Evolutionary conservation across 1,140 invertebrate species (phyloP), one percentile per base, ranked within the genome.

Genomic region (Drosophila arizonae): DNA sequence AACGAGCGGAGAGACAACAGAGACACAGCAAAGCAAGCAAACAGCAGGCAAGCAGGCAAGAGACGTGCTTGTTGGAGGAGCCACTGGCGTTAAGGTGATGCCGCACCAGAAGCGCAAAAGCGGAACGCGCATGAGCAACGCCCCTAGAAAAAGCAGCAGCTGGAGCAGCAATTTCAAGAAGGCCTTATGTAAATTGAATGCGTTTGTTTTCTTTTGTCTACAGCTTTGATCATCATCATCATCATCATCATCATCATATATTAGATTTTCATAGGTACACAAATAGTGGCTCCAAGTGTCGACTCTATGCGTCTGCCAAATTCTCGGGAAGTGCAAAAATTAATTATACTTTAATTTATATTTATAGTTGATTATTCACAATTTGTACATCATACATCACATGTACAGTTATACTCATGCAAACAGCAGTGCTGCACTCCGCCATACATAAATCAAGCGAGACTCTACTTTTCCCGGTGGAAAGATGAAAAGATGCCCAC

Each of bases 91-190:
- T 28, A 43, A 41, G 46, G 36, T 41, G 61, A 45, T 24, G 45
- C 60, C 28, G 60, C 60, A 26, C 3, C 13, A 50, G 60, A 50
- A 50, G 60, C 30, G 45, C 46, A 50, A 48, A 62, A 62, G 13
- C 60, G 60, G 45, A 62, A 62, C 60, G 60, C 60, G 60, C 60
- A 62, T 62, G n/a, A 64, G 39, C 50, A 54, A 41, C 61, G 39
- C 26, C 48, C 48, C 33, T 13, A 54, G 24, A 41, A 26, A 36
- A 11, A 43, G 36, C 13, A 43, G 46, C 26, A 43, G 36, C 13
- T 39, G 41, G 13, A 24, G 50, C 9, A 17, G 11, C 2, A 43
- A 63, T n/a, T n/a, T 43, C 13, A 50, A 64, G 21, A 64, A 63
- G 58, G 41, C 48, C 56, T 62, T 62, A 61, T 69, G 48, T 54